phyloP scores from a whole-genome alignment of 2,797 vertebrate species.

The Peromyscus nudipes region DNA sequence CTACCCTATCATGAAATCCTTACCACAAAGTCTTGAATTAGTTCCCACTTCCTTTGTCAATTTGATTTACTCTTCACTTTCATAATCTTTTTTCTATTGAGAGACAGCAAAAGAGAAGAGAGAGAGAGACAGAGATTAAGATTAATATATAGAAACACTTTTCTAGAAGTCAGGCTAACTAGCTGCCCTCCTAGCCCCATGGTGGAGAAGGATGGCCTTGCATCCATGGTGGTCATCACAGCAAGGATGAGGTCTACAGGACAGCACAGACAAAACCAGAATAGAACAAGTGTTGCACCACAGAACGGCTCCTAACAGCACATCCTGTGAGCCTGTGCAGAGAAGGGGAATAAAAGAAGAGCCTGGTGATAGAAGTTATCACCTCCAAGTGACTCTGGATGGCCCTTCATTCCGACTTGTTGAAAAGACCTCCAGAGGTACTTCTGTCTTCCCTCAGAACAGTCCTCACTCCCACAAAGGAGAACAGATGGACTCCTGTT shows the following conservation, averaged over 20 bases:
- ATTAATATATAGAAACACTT: neutral
- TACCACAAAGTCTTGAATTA: neutral
- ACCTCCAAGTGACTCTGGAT: neutral
- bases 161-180: neutral
- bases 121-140: neutral
- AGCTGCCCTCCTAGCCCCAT: neutral
- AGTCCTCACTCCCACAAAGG: neutral
- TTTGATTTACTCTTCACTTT: neutral
- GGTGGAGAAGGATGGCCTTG: neutral
- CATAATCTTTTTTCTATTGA: neutral
- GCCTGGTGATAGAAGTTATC: rapidly evolving
- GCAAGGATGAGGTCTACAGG: neutral
- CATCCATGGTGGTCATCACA: neutral
- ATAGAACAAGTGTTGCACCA: neutral
- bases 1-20: neutral
- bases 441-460: neutral
- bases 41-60: neutral
- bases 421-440: constrained; percentile 13
- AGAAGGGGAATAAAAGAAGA: neutral
- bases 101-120: neutral
- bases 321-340: rapidly evolving
- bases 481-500: neutral
- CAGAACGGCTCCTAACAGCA: rapidly evolving
- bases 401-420: neutral
- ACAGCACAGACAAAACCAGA: neutral